Evolutionary conservation across 2,797 vertebrate genomes (phyloP), one percentile per base, ranked within the genome.

Genomic region (Gobionotothen gibberifrons): DNA sequence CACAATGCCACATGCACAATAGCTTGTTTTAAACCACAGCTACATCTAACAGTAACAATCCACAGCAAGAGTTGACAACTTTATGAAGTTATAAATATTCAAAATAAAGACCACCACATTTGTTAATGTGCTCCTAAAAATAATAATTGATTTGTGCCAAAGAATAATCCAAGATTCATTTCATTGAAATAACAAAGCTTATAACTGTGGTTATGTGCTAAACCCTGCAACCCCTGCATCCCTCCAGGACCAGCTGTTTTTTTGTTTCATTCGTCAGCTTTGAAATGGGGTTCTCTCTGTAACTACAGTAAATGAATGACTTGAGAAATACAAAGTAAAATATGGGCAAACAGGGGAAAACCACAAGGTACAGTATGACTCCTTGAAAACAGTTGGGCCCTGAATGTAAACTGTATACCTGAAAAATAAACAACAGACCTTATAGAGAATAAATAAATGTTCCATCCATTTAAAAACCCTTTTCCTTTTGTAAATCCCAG

Each of bases 201-300:
- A 64, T 78, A 66, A 22, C 69, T 78, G 56, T 6, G 11, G 79
- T 26, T 52, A 78, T 48, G 19, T 70, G 54, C 21, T 56, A 78
- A 89, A 84, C 85, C 86, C 64, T 85, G 72, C 82, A 88, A 80
- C 60, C 84, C 87, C 66, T 85, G 81, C 79, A 80, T 85, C 65
- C 89, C 84, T 87, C 47, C 46, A 78, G 90, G 85, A 87, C 85
- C 87, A 75, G 42, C 53, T 64, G 48, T 32, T 21, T 43, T 58
- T 42, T 61, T 69, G 42, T 73, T 51, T 67, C 9, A 59, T 62
- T 72, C 26, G 43, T 36, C 52, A 59, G 43, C 46, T 73, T 16
- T 58, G n/a, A 75, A 29, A 61, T 6, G n/a, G 21, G 43, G 14
- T 42, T 56, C 44, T 57, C 43, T 52, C 13, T 15, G 53, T 15